These are phyloP conservation scores for Dasypolia templi DNA, from an alignment of 2,888 invertebrate genomes.

Conservation along the genomic window DNA sequence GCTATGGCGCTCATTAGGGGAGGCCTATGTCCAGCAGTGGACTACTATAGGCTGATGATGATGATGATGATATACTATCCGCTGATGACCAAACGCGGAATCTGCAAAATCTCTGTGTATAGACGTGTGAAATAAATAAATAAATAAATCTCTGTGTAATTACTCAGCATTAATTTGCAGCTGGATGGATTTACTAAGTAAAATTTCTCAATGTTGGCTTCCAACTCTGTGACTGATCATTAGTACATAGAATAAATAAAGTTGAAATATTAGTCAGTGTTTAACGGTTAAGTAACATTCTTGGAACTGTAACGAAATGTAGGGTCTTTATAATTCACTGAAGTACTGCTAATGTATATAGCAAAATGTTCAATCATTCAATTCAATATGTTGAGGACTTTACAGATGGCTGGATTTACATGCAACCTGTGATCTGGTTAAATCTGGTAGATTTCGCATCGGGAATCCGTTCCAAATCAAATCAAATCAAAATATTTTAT, in stretches of 20 bases:
- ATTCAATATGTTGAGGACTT: slow-evolving; percentile 9
- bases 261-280: slow-evolving; percentile 43
- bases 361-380: background rate
- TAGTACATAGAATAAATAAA: slow-evolving; percentile 43
- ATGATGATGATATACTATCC: no score
- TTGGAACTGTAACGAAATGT: slow-evolving; percentile 36
- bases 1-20: no score
- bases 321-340: background rate
- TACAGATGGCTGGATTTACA: slow-evolving; percentile 2
- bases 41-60: no score
- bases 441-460: slow-evolving; percentile 19
- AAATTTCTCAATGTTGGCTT: slow-evolving; percentile 49
- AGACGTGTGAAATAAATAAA: no score
- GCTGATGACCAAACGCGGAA: slow-evolving; percentile 19
- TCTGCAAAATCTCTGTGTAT: slow-evolving; percentile 14
- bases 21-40: no score
- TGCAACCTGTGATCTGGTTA: slow-evolving; percentile 8
- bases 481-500: no score
- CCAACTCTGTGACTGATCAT: slow-evolving; percentile 37
- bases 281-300: slow-evolving; percentile 35
- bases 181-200: slow-evolving; percentile 36
- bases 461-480: background rate
- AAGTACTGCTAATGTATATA: background rate
- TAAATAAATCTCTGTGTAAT: no score
- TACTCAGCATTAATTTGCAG: slow-evolving; percentile 29